Conservation (phyloP, 1,140 invertebrate species). For the Drosophila repletoides region DNA sequence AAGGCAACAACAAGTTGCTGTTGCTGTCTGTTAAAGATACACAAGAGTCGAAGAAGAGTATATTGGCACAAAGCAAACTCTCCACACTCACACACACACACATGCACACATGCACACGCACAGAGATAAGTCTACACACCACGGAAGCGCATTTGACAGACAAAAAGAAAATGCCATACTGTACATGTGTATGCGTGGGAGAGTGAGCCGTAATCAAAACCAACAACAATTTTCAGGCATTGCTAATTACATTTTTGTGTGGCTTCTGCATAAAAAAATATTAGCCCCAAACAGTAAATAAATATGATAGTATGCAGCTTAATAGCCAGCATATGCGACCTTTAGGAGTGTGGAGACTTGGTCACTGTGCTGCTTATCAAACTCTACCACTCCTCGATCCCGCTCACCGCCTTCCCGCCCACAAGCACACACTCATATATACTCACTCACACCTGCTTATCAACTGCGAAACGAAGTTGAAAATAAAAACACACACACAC, state of each 20-base stretch:
- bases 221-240: conserved; percentile 21
- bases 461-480: conserved; percentile 53
- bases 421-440: conserved; percentile 7
- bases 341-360: conserved; percentile 34
- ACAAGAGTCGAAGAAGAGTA: conserved; percentile 35
- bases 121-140: conserved; percentile 64
- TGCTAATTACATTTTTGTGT: conserved; percentile 60
- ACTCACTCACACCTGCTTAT: conserved; percentile 55
- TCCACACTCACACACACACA: conserved; percentile 25
- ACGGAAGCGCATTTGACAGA: conserved; percentile 43
- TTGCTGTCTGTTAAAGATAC: conserved; percentile 56
- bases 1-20: conserved; percentile 75
- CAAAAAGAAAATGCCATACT: conserved; percentile 48
- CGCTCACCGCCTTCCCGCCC: background rate
- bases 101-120: background rate
- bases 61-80: conserved; percentile 53
- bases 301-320: conserved; percentile 49
- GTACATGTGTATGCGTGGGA: conserved; percentile 8
- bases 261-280: conserved; percentile 54
- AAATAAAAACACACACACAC: conserved; percentile 52
- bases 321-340: conserved; percentile 63
- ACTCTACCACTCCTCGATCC: too few relatives aligned
- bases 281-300: conserved; percentile 47
- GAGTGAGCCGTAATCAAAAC: conserved; percentile 35
- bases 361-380: conserved; percentile 41